Evolutionary conservation across 2,797 vertebrate genomes (phyloP).

Genomic region (Eremophila alpestris): DNA sequence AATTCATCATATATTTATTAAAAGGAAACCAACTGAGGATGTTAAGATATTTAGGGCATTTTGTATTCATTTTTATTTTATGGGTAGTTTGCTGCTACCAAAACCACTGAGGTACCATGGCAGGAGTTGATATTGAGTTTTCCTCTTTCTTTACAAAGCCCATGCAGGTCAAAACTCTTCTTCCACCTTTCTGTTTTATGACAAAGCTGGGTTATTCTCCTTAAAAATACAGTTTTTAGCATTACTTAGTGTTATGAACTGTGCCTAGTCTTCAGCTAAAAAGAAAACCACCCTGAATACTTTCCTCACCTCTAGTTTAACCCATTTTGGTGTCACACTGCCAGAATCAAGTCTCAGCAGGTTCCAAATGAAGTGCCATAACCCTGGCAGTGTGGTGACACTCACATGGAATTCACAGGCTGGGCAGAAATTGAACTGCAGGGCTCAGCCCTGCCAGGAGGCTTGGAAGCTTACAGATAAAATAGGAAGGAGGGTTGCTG

Average conservation of each 20-base stretch:
- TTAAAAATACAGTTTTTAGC: not conserved
- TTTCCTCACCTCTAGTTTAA: not conserved
- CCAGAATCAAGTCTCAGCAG: not conserved
- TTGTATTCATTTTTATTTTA: not conserved
- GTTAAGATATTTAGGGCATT: not conserved
- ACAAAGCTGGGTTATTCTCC: not conserved
- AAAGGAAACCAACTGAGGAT: not conserved
- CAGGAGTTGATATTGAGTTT: not conserved
- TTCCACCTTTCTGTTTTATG: not conserved
- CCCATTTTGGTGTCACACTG: not conserved
- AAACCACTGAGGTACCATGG: not conserved
- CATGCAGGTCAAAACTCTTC: not conserved
- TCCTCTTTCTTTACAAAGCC: not conserved
- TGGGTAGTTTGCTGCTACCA: not conserved
- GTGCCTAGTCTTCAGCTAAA: not conserved
- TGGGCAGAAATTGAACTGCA: not conserved
- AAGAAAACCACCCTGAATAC: not conserved
- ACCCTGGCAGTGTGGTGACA: not conserved
- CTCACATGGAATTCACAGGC: not conserved
- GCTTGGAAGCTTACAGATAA: not conserved
- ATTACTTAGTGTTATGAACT: not conserved
- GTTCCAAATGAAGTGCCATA: not conserved
- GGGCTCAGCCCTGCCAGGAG: not conserved
- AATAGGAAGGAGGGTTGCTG: not conserved
- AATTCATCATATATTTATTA: constrained; percentile 1